These are phyloP conservation scores for Acronicta leporina DNA, from an alignment of 2,888 invertebrate genomes.

Conservation along the genomic window DNA sequence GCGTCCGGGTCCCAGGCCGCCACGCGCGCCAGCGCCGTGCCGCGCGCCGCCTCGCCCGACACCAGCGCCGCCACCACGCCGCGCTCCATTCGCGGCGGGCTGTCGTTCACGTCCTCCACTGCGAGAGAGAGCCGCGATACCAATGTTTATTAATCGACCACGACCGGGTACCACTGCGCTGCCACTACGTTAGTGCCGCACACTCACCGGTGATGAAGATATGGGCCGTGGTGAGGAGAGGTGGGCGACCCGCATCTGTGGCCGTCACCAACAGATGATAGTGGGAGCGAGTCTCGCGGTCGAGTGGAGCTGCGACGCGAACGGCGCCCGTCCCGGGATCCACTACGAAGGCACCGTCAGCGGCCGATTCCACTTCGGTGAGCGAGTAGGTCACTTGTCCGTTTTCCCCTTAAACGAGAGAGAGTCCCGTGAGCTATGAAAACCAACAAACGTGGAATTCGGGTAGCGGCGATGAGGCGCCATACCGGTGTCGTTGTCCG, in stretches of 20 bases:
- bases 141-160: neutral
- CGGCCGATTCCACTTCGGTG: slow-evolving; percentile 81
- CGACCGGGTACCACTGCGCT: too few species aligned
- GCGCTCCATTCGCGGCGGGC: slow-evolving; percentile 95
- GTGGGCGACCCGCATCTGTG: slow-evolving; percentile 95
- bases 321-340: slow-evolving; percentile 93
- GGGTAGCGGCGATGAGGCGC: too few species aligned
- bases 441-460: too few species aligned
- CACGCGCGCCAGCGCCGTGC: slow-evolving; percentile 96
- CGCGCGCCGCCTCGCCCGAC: slow-evolving; percentile 94
- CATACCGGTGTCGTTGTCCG: slow-evolving; percentile 93
- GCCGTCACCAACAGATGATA: slow-evolving; percentile 95
- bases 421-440: neutral
- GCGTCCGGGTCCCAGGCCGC: slow-evolving; percentile 96
- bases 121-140: slow-evolving; percentile 54
- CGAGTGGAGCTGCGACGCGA: slow-evolving; percentile 93
- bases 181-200: too few species aligned
- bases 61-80: slow-evolving; percentile 93
- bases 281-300: slow-evolving; percentile 92
- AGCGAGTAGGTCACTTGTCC: slow-evolving; percentile 56
- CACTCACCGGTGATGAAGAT: slow-evolving; percentile 93
- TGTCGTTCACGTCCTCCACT: slow-evolving; percentile 97
- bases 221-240: slow-evolving; percentile 94
- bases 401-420: slow-evolving; percentile 52
- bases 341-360: slow-evolving; percentile 91